These are phyloP conservation scores for Ceratina calcarata DNA, from an alignment of 1,140 invertebrate species.

Conservation along the genomic window DNA sequence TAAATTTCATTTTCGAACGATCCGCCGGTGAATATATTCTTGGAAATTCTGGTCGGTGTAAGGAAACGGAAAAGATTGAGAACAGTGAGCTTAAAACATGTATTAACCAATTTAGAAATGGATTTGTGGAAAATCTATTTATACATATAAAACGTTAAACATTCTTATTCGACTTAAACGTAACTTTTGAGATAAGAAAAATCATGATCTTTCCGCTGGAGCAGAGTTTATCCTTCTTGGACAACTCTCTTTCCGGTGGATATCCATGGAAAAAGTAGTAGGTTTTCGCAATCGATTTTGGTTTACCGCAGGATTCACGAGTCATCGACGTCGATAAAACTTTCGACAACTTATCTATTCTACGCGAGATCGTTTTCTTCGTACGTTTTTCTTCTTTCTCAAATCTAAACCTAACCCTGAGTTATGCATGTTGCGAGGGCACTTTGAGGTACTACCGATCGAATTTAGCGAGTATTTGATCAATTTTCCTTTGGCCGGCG, in stretches of 20 bases:
- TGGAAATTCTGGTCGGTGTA: not conserved
- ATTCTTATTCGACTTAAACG: not conserved
- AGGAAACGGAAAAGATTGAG: not conserved
- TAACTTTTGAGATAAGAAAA: not conserved
- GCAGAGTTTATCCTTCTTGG: not conserved
- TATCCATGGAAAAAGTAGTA: slow-evolving; percentile 1
- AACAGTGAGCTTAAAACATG: not conserved
- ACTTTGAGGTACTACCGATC: too few species aligned
- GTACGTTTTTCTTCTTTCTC: not conserved
- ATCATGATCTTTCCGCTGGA: not conserved
- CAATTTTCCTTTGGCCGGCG: too few species aligned
- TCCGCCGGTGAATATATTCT: not conserved
- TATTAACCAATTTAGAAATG: too few species aligned
- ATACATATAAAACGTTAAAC: too few species aligned
- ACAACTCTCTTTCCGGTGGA: not conserved
- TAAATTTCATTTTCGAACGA: slow-evolving; percentile 3
- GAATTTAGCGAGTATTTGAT: too few species aligned
- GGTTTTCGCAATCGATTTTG: slow-evolving; percentile 28
- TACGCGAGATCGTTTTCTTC: slow-evolving; percentile 3
- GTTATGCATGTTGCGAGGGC: too few species aligned
- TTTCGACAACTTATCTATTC: slow-evolving; percentile 37
- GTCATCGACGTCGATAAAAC: slow-evolving; percentile 41
- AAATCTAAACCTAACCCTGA: not conserved
- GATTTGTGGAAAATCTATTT: too few species aligned
- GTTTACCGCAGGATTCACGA: slow-evolving; percentile 35